Percentiles rank a stretch among this genome's conserved stretches.
Conservation (phyloP, 64 coral and sea anemone species). For the Pocillopora damicornis region DNA sequence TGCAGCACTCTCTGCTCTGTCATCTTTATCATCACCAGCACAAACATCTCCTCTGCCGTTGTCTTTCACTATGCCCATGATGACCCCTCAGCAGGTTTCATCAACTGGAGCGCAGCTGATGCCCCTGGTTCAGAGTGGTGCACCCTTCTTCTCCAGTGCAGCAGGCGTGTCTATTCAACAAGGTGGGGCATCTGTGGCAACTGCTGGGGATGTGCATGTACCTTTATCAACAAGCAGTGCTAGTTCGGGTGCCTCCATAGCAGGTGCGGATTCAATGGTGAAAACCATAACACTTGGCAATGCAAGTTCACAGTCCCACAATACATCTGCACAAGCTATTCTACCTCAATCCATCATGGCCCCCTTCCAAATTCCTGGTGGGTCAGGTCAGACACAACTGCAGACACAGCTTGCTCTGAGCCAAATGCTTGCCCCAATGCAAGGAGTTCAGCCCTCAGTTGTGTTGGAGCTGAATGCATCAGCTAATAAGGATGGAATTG, state of each 20-base stretch:
- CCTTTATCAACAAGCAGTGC: not conserved
- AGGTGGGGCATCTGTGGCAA: not conserved
- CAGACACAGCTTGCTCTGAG: conserved; percentile 43
- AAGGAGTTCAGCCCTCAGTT: conserved; percentile 24
- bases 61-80: conserved; percentile 75
- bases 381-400: conserved; percentile 29
- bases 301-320: not conserved
- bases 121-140: conserved; percentile 34
- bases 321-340: conserved; percentile 43
- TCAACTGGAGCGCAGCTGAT: conserved; percentile 55
- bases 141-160: conserved; percentile 47
- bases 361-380: conserved; percentile 26
- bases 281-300: not conserved
- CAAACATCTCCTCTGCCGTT: conserved; percentile 88
- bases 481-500: conserved; percentile 27
- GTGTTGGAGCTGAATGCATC: conserved; percentile 19
- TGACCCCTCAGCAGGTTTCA: conserved; percentile 35
- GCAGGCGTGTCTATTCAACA: conserved; percentile 4
- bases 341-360: conserved; percentile 63
- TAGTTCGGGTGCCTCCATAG: conserved; percentile 31
- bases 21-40: conserved; percentile 86
- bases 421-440: conserved; percentile 33
- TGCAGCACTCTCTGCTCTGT: conserved; percentile 85
- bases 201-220: not conserved
- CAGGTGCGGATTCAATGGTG: conserved; percentile 31